Conservation (phyloP, 92 coral and sea anemone genomes). For the Heteractis magnifica region DNA sequence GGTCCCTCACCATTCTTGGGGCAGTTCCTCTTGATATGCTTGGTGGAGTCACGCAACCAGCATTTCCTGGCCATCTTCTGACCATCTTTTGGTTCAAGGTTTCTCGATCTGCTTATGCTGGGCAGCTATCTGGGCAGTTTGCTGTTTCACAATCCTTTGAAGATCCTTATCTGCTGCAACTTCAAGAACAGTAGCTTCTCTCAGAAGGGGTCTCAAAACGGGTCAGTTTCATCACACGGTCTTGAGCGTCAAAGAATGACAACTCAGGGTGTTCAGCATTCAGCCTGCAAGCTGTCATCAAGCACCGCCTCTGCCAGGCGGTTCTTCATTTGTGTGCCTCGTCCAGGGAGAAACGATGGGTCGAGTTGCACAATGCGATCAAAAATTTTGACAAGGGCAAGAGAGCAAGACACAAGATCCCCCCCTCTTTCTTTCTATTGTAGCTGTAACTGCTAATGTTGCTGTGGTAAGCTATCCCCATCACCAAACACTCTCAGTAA, state of each 20-base stretch:
- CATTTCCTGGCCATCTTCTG: too few species aligned
- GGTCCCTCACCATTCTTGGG: slow-evolving; percentile 24
- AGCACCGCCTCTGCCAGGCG: slow-evolving; percentile 52
- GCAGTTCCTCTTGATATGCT: slow-evolving; percentile 29
- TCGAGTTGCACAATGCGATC: slow-evolving; percentile 48
- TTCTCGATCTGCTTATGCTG: slow-evolving; percentile 70
- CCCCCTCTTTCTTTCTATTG: slow-evolving; percentile 47
- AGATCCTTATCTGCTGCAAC: not conserved
- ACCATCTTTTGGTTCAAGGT: too few species aligned
- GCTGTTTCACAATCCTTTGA: slow-evolving; percentile 46
- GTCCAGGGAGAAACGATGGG: slow-evolving; percentile 40
- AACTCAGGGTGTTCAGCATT: slow-evolving; percentile 59
- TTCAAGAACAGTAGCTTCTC: not conserved
- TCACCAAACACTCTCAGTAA: slow-evolving; percentile 53
- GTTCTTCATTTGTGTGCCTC: slow-evolving; percentile 54
- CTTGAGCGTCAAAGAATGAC: slow-evolving; percentile 36
- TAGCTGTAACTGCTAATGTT: slow-evolving; percentile 53
- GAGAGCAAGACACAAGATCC: slow-evolving; percentile 45
- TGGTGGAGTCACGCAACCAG: slow-evolving; percentile 46
- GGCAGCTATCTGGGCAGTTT: slow-evolving; percentile 47
- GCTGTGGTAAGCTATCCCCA: slow-evolving; percentile 56
- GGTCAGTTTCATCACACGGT: not conserved
- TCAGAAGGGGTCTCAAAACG: not conserved
- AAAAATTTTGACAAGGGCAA: slow-evolving; percentile 39
- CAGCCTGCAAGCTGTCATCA: slow-evolving; percentile 38